Percentiles rank a stretch among this genome's conserved stretches.
phyloP scores from a whole-genome alignment of 1,140 invertebrate genomes.

The Agraylea sexmaculata region DNA sequence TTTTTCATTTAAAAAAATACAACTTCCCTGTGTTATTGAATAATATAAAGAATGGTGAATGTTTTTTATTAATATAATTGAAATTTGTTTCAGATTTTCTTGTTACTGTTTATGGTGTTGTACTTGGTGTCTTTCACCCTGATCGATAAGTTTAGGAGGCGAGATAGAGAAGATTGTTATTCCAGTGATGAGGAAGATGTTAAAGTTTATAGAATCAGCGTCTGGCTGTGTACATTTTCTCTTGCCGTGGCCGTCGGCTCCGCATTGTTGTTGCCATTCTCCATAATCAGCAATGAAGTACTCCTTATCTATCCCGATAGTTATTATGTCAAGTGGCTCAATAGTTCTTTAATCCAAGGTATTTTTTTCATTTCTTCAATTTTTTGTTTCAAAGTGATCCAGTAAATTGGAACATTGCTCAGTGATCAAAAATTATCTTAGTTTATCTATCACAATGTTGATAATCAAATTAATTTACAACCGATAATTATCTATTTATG shows the following conservation, averaged over 20 bases:
- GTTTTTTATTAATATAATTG: too few relatives aligned
- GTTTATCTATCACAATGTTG: too few relatives aligned
- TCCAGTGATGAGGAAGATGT: slow-evolving; percentile 76
- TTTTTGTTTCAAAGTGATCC: too few relatives aligned
- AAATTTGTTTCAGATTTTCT: slow-evolving; percentile 60
- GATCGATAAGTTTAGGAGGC: slow-evolving; percentile 62
- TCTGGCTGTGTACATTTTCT: slow-evolving; percentile 88
- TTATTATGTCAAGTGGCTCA: slow-evolving; percentile 97
- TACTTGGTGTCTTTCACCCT: slow-evolving; percentile 73
- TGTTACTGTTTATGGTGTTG: slow-evolving; percentile 71
- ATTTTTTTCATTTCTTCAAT: slow-evolving; percentile 22
- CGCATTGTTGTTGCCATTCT: slow-evolving; percentile 85
- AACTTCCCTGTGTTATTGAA: too few relatives aligned
- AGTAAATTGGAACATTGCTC: too few relatives aligned
- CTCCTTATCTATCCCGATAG: slow-evolving; percentile 79
- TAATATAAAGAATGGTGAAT: too few relatives aligned
- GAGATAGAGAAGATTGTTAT: slow-evolving; percentile 64
- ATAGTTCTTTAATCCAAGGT: slow-evolving; percentile 97
- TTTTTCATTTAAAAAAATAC: too few relatives aligned
- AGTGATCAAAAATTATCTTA: too few relatives aligned
- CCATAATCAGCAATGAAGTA: slow-evolving; percentile 94
- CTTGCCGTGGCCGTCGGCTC: slow-evolving; percentile 84
- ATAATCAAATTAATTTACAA: too few relatives aligned
- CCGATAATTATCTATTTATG: not conserved
- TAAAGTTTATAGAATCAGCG: slow-evolving; percentile 53